Percentiles rank a stretch among this genome's conserved stretches.
Conservation (phyloP, 2,888 invertebrate genomes). For the Hermodice carunculata region DNA sequence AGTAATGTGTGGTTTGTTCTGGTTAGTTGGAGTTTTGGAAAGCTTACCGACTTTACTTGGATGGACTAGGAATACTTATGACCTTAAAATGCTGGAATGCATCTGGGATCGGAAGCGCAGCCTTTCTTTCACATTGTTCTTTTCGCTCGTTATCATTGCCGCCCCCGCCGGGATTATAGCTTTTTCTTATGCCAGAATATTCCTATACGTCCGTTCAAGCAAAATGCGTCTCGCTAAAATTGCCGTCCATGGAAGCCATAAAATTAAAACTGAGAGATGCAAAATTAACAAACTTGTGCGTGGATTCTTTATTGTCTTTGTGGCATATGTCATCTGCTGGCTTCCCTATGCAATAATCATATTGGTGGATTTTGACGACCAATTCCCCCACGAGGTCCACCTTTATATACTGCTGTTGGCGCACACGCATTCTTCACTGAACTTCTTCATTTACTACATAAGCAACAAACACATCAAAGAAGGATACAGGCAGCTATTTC, state of each 20-base stretch:
- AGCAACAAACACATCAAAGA: constrained; percentile 15
- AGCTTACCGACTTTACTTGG: constrained; percentile 46
- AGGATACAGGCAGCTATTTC: constrained; percentile 15
- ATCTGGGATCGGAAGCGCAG: constrained; percentile 54
- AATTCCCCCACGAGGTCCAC: constrained; percentile 8
- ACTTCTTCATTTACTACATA: constrained; percentile 9
- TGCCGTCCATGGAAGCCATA: no score
- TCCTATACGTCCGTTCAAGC: constrained; percentile 30
- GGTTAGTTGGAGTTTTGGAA: constrained; percentile 42
- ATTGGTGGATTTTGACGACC: constrained; percentile 10
- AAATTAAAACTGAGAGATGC: no score
- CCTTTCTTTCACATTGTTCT: constrained; percentile 48
- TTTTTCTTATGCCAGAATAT: constrained; percentile 46
- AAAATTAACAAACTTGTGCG: constrained; percentile 16
- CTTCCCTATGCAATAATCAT: constrained; percentile 15
- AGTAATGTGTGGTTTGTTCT: constrained; percentile 42
- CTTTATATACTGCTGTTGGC: constrained; percentile 21
- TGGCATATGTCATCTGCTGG: constrained; percentile 20
- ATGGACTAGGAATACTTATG: constrained; percentile 49
- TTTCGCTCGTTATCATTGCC: constrained; percentile 49
- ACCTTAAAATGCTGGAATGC: constrained; percentile 50
- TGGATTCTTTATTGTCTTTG: constrained; percentile 21
- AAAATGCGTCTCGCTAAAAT: constrained; percentile 20
- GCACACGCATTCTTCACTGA: constrained; percentile 22
- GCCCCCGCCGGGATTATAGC: constrained; percentile 46